A percentile compares a stretch with the other conserved stretches of the same genome.
Conservation (phyloP, 2,113 vertebrate species). For the Cyphomyrus plagiostoma region DNA sequence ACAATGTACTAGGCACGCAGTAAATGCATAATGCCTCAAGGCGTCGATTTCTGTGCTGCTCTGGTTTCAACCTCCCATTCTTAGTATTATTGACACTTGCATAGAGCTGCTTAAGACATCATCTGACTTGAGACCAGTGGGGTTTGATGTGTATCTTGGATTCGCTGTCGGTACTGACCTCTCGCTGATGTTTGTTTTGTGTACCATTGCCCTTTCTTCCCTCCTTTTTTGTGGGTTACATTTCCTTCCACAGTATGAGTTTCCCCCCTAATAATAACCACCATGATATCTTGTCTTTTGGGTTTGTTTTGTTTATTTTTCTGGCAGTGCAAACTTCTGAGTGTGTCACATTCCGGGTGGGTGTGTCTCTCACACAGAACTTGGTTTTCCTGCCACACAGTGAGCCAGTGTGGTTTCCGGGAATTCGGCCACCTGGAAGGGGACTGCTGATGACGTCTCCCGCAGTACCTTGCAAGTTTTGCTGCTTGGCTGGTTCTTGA, state of each 20-base stretch:
- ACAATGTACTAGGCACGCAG: background rate
- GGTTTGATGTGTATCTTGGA: slow-evolving; percentile 4
- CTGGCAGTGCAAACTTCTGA: background rate
- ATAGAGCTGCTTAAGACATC: background rate
- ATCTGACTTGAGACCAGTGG: background rate
- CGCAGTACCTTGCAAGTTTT: background rate
- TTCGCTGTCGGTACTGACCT: background rate
- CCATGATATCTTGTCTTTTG: background rate
- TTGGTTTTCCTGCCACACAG: slow-evolving; percentile 4
- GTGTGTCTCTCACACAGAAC: background rate
- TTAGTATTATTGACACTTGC: background rate
- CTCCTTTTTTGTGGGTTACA: background rate
- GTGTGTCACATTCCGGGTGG: background rate
- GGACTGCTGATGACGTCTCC: slow-evolving; percentile 18
- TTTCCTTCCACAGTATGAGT: background rate
- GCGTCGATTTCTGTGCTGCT: background rate
- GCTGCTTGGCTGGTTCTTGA: background rate
- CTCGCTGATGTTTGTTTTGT: background rate
- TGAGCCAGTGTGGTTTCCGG: slow-evolving; percentile 26
- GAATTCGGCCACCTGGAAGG: slow-evolving; percentile 40
- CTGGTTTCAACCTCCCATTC: background rate
- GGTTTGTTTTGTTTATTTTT: background rate
- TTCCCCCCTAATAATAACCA: background rate
- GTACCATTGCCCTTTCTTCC: background rate
- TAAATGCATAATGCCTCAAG: background rate